Evolutionary conservation across 2,888 invertebrate genomes (phyloP).

Genomic region (Spisula subtruncata): DNA sequence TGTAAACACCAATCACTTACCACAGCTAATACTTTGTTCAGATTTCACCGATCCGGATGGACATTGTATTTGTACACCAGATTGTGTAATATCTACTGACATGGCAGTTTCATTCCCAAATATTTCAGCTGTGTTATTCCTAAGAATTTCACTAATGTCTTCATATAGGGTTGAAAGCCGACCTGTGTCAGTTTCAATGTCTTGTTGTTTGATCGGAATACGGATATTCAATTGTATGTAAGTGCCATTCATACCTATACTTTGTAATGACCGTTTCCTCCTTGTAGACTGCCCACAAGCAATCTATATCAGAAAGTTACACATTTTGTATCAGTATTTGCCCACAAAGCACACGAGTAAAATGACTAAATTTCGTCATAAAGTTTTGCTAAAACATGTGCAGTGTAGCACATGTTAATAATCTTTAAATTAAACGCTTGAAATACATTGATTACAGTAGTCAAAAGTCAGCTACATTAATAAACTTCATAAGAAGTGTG

Average conservation of each 20-base stretch:
- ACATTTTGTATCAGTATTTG: no score
- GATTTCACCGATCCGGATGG: constrained; percentile 20
- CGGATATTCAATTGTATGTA: neutral
- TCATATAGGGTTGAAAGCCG: neutral
- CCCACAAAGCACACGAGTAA: no score
- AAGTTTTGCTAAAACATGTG: no score
- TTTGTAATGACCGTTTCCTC: neutral
- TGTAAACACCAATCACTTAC: neutral
- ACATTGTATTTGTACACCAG: constrained; percentile 6
- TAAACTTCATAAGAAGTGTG: no score
- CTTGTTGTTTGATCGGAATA: neutral
- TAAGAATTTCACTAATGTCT: neutral
- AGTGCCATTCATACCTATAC: neutral
- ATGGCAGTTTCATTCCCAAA: neutral
- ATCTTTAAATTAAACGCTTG: no score
- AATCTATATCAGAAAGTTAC: constrained; percentile 21
- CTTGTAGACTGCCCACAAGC: constrained; percentile 16
- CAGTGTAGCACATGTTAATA: no score
- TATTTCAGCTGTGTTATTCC: neutral
- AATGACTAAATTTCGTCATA: no score
- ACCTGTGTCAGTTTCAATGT: neutral
- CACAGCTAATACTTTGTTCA: constrained; percentile 24
- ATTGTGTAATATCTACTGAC: neutral
- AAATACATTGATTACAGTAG: no score
- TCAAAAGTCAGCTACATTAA: no score